A percentile compares a stretch with the other conserved stretches of the same genome.
These are phyloP conservation scores for Mechanitis messenoides DNA, from an alignment of 2,888 invertebrate species.

Conservation along the genomic window DNA sequence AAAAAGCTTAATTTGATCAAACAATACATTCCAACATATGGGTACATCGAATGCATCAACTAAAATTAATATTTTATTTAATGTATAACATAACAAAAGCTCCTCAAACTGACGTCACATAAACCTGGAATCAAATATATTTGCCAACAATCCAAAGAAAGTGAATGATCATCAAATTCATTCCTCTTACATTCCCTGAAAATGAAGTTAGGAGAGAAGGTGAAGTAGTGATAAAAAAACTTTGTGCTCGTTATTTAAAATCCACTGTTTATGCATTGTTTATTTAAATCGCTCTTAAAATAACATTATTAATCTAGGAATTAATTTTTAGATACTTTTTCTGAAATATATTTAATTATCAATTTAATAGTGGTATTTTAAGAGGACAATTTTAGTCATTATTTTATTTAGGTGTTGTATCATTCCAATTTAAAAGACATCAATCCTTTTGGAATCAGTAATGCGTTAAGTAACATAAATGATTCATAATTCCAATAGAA, in stretches of 20 bases:
- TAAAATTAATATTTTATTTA: conserved; percentile 63
- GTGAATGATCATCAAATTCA: conserved; percentile 66
- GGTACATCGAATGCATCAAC: conserved; percentile 69
- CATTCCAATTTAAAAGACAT: conserved; percentile 61
- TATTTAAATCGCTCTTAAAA: conserved; percentile 51
- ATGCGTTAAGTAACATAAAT: background rate
- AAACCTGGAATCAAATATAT: conserved; percentile 65
- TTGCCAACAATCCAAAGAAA: conserved; percentile 54
- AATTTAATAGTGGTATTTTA: conserved; percentile 40
- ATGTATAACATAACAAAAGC: conserved; percentile 67
- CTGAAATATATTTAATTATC: background rate
- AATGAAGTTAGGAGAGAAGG: conserved; percentile 60
- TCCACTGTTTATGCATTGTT: conserved; percentile 62
- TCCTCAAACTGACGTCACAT: conserved; percentile 68
- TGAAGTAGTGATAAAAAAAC: conserved; percentile 71
- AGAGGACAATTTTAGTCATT: conserved; percentile 45
- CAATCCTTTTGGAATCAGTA: conserved; percentile 46
- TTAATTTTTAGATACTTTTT: background rate
- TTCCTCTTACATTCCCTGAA: conserved; percentile 74
- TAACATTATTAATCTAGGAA: conserved; percentile 18
- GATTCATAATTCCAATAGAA: conserved; percentile 40
- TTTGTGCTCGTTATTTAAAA: conserved; percentile 64
- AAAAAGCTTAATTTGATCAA: conserved; percentile 6
- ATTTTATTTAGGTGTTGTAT: conserved; percentile 52
- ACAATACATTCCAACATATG: conserved; percentile 67